Base-by-base conservation (phyloP, 2,113 vertebrate species). In the Nannobrachium achirus region DNA sequence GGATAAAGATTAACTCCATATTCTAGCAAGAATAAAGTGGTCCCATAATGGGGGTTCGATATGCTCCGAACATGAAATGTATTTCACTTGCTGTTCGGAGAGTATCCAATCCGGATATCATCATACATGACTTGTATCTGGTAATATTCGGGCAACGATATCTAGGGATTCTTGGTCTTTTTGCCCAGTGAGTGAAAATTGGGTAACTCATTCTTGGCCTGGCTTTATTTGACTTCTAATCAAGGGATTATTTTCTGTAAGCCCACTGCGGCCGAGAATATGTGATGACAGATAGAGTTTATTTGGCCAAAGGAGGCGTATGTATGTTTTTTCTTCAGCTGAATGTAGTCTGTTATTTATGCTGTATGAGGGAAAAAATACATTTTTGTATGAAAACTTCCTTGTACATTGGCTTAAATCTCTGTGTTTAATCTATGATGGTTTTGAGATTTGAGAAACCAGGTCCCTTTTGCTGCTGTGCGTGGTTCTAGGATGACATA, bases 161-260 rank as follows among this genome's bases (percentile, higher is more conserved):
- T n/a, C n/a, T n/a, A n/a, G n/a, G n/a, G n/a, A n/a, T n/a, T n/a
- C n/a, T n/a, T n/a, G n/a, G n/a, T n/a, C n/a, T n/a, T n/a, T n/a
- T n/a, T n/a, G n/a, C n/a, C n/a, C n/a, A n/a, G n/a, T n/a, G n/a
- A n/a, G 20, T 8, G 10, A 50, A 57, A 62, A 63, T 63, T 2
- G 0, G 46, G 48, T 73, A 65, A 84, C 75, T 71, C 66, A 50
- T 33, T 52, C 81, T 78, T 79, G 67, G 52, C 66, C 5, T 8
- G 1, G 59, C 46, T 84, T 77, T 84, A 73, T 86, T 82, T 83
- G 7, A 52, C 58, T 71, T 83, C 16, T 4, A 73, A 78, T 84
- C 71, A 71, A 42, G 2, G 10, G 59, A 71, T 87, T 79, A 48
- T 79, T 79, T 84, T 78, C 66, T 67, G 72, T 55, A 50, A 63